Evolutionary conservation across 2,113 vertebrate species (phyloP), one percentile per base, ranked within the genome.

Genomic region (Thymallus thymallus): DNA sequence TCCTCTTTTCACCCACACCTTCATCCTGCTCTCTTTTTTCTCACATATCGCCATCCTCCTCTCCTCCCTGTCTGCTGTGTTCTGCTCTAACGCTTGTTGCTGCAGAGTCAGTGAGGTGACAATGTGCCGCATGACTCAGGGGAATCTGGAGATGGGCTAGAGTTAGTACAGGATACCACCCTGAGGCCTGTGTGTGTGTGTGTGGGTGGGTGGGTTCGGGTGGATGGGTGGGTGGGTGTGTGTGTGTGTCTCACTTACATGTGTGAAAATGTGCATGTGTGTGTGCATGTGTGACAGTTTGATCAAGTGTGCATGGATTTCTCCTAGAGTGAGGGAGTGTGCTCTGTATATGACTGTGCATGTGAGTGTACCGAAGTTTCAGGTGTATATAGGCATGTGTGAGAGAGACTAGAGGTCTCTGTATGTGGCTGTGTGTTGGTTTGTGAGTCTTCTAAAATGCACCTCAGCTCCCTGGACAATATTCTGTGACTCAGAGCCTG

Each of bases 361-460:
- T 51, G 6, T 51, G 48, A 16, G 48, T 51, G 6, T 51, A 16
- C 4, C 3, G 14, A 51, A 51, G 16, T 3, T 51, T 51, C 14
- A 51, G 48, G 48, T 51, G 14, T 51, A 18, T 51, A 5, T 51
- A 4, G 35, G 35, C 9, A 41, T 10, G 2, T 16, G 3, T 51
- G 48, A 18, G 4, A 46, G 45, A 51, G 13, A 51, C 48, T 18
- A 51, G 48, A 51, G 48, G 45, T 30, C 30, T 71, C 18, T 61
- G 29, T 26, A 35, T 69, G 16, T 61, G 29, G 64, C 12, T 79
- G 23, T 83, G 26, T 55, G 48, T 29, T 0, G 76, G 35, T 70
- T 1, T 82, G 23, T 71, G 30, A 64, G 13, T 64, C 35, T 13
- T 68, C 18, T 6, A 79, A 98, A 96, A 95, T 41, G 0, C 35